These are phyloP conservation scores for Drosophila antonietae DNA, from an alignment of 2,888 invertebrate genomes.

Conservation along the genomic window DNA sequence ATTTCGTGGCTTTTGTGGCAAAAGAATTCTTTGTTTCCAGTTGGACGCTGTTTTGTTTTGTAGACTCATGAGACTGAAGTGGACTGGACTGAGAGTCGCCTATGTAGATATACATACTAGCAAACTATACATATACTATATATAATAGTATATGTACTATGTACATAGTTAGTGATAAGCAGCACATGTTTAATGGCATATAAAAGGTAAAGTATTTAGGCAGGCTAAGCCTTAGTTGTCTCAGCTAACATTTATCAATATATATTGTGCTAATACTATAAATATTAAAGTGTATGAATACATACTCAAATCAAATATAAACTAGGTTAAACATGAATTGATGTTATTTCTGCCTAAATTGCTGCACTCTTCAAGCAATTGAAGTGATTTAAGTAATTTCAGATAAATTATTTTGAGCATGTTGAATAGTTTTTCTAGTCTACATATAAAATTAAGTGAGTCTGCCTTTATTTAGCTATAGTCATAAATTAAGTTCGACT, in stretches of 20 bases:
- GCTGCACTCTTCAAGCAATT: neutral
- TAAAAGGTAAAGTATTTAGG: too few species aligned
- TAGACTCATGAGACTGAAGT: neutral
- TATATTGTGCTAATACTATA: too few species aligned
- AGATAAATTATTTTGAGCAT: neutral
- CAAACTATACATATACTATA: too few species aligned
- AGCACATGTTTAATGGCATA: too few species aligned
- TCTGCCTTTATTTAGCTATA: neutral
- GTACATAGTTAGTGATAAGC: too few species aligned
- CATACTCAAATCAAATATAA: neutral
- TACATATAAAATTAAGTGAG: neutral
- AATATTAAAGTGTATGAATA: too few species aligned
- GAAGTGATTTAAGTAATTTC: neutral
- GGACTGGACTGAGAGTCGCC: neutral
- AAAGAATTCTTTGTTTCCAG: neutral
- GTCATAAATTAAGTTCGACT: neutral
- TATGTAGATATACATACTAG: too few species aligned
- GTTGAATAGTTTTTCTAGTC: neutral
- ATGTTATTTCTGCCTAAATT: neutral
- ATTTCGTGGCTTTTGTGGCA: slow-evolving; percentile 7
- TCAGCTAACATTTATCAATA: too few species aligned
- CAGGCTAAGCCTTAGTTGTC: too few species aligned
- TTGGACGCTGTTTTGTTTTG: neutral
- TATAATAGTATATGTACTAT: too few species aligned
- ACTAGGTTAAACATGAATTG: neutral